These are phyloP conservation scores for Triplophysa siluroides DNA, from an alignment of 2,113 vertebrate genomes.

Conservation along the genomic window DNA sequence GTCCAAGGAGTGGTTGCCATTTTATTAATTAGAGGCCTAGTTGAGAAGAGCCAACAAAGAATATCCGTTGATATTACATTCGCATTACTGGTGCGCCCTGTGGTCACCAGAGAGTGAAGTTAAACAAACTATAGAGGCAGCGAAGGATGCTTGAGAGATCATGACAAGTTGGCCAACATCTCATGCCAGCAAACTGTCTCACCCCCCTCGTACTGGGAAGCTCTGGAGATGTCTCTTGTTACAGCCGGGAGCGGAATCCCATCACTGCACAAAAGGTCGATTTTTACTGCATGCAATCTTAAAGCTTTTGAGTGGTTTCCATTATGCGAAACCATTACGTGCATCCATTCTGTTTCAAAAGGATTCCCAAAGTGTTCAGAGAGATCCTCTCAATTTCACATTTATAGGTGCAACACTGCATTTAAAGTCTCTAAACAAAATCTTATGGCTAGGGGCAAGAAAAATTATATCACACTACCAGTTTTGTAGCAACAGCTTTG, in stretches of 20 bases:
- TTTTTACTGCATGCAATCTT: slow-evolving; percentile 65
- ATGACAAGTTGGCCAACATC: neutral
- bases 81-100: neutral
- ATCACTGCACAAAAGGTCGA: slow-evolving; percentile 60
- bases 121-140: slow-evolving; percentile 12
- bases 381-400: slow-evolving; percentile 21
- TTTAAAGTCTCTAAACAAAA: slow-evolving; percentile 52
- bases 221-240: slow-evolving; percentile 68
- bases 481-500: slow-evolving; percentile 54
- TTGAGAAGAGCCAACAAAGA: neutral
- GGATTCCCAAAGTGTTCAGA: slow-evolving; percentile 44
- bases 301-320: slow-evolving; percentile 52
- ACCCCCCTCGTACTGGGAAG: slow-evolving; percentile 58
- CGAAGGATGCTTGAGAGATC: slow-evolving; percentile 38
- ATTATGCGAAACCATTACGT: slow-evolving; percentile 53
- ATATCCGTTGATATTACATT: neutral
- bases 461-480: slow-evolving; percentile 45
- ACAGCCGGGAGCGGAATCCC: slow-evolving; percentile 60
- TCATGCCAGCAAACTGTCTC: slow-evolving; percentile 7
- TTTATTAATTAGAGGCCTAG: neutral
- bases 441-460: slow-evolving; percentile 46
- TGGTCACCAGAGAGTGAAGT: slow-evolving; percentile 17
- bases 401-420: slow-evolving; percentile 21
- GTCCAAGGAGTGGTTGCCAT: neutral
- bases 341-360: slow-evolving; percentile 47